Percentiles rank a stretch among this genome's conserved stretches.
Conservation (phyloP, 2,797 vertebrate genomes). For the Dromococcyx pavoninus region DNA sequence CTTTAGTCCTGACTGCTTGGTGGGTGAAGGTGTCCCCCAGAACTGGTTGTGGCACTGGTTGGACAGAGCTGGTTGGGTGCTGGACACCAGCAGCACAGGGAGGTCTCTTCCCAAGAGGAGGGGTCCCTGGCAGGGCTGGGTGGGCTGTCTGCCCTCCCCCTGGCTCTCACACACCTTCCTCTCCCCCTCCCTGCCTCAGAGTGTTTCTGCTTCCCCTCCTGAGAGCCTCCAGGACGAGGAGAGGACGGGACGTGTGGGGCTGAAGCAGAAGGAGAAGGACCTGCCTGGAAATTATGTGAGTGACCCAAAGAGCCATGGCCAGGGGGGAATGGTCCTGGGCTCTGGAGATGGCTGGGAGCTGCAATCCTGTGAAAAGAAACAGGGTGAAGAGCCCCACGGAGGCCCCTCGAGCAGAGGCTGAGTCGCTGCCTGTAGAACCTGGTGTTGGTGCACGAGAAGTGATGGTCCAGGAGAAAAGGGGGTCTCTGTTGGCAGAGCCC, state of each 20-base stretch:
- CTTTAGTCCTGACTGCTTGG: neutral
- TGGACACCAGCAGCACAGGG: neutral
- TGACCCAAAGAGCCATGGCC: fast-evolving
- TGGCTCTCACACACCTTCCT: neutral
- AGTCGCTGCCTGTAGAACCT: fast-evolving
- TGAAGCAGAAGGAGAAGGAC: conserved; percentile 88
- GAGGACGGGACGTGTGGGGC: conserved; percentile 63
- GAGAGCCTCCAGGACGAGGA: conserved; percentile 83
- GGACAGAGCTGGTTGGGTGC: neutral
- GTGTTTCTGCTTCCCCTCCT: conserved; percentile 81
- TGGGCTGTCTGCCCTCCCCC: fast-evolving
- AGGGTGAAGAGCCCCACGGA: fast-evolving
- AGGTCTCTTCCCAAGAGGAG: too few relatives aligned
- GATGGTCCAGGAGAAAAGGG: neutral
- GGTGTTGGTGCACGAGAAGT: neutral
- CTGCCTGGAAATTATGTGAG: conserved; percentile 82
- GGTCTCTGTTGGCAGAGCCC: neutral
- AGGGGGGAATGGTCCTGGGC: fast-evolving
- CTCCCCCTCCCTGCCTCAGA: conserved; percentile 67
- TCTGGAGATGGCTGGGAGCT: neutral
- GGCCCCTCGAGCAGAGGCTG: neutral
- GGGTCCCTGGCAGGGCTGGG: fast-evolving
- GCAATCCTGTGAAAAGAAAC: neutral
- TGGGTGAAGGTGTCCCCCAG: too few relatives aligned
- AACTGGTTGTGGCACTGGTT: neutral